Evolutionary conservation across 2,797 vertebrate genomes (phyloP), one percentile per base, ranked within the genome.

Genomic region (Cheirogaleus major): DNA sequence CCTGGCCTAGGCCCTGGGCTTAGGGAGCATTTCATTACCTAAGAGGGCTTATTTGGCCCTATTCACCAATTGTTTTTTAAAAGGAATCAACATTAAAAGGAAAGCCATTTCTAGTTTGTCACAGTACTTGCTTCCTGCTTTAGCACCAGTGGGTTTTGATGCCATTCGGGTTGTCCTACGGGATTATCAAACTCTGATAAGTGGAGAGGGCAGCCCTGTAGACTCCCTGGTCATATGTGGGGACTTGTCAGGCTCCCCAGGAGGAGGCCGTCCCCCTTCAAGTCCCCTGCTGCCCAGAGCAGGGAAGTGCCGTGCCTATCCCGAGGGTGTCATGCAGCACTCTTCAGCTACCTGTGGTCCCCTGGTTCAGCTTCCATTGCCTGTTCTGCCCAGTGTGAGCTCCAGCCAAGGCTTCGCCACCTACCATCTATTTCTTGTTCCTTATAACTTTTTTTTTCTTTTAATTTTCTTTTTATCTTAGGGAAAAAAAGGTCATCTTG

Each of bases 321-420:
- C 6, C 0, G 0, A 11, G 12, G 15, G 10, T 27, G 22, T 41
- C 30, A 1, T 50, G 10, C 8, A 0, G 13, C 7, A 0, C 59
- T 35, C 27, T 43, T n/a, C 3, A 0, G 27, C 14, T 12, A 1
- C 20, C 17, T 43, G 27, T 5, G 10, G 63, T 3, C 14, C 55
- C 12, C 9, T 57, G 23, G 0, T 23, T 65, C 7, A 4, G 0
- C 7, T n/a, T 27, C 43, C 22, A 3, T 6, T 0, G 13, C 22
- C 20, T 5, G 1, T 50, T 41, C 10, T 2, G 75, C 13, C 30
- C 20, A 1, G n/a, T 0, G 1, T 2, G 4, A 17, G 18, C 3
- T 35, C 43, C 25, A 2, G 38, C 7, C 0, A 10, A 43, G 70
- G 12, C 82, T 59, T 35, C 20, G 13, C 43, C 59, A 4, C 41